Conservation (phyloP, 37 sponge, comb jelly and placozoan species). For the Corticium candelabrum region DNA sequence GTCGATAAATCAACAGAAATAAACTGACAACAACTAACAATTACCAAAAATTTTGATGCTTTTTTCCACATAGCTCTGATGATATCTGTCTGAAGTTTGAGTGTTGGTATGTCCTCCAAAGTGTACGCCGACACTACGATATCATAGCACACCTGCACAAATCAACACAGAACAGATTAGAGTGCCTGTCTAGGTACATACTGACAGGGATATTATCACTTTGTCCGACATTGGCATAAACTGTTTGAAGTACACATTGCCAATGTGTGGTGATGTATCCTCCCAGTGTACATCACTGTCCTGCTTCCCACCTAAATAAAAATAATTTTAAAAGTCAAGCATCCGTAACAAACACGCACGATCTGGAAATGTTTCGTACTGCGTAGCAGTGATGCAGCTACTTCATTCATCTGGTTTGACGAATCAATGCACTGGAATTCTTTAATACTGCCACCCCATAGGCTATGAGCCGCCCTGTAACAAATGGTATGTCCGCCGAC, state of each 20-base stretch:
- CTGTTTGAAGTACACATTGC: too few relatives aligned
- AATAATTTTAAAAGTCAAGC: too few relatives aligned
- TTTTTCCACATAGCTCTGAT: slow-evolving; percentile 70
- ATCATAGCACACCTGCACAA: slow-evolving; percentile 49
- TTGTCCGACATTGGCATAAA: too few relatives aligned
- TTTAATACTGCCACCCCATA: slow-evolving; percentile 52
- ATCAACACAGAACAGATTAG: not conserved
- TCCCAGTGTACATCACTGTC: too few relatives aligned
- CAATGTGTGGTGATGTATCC: too few relatives aligned
- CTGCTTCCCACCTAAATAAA: too few relatives aligned
- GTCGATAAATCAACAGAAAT: too few relatives aligned
- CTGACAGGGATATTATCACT: too few relatives aligned
- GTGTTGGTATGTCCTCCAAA: slow-evolving; percentile 53
- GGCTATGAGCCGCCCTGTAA: slow-evolving; percentile 69
- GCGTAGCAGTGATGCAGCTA: slow-evolving; percentile 37
- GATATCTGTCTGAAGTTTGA: slow-evolving; percentile 25
- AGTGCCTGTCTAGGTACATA: too few relatives aligned
- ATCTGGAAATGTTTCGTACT: slow-evolving; percentile 19
- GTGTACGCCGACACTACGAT: slow-evolving; percentile 63
- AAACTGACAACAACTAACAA: too few relatives aligned
- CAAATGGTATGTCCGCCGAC: too few relatives aligned
- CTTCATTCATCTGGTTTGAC: slow-evolving; percentile 50
- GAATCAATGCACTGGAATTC: slow-evolving; percentile 67
- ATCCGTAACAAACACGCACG: too few relatives aligned
- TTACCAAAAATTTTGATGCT: slow-evolving; percentile 63